Percentiles rank a stretch among this genome's conserved stretches.
These are phyloP conservation scores for Epiblema foenella DNA, from an alignment of 2,888 invertebrate genomes.

Conservation along the genomic window DNA sequence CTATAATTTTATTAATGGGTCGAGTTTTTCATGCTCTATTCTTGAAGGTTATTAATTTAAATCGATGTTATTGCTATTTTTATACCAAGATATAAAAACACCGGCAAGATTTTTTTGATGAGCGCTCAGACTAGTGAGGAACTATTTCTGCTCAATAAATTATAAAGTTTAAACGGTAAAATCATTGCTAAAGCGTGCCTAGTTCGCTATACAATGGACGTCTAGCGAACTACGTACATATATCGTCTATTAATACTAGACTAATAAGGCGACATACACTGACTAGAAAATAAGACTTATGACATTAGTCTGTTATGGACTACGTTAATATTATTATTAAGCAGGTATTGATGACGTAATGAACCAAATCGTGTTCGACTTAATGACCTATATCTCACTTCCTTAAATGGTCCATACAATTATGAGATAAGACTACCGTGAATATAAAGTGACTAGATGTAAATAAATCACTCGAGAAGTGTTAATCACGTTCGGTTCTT, in stretches of 20 bases:
- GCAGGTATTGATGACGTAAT: slow-evolving; percentile 51
- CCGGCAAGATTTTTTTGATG: no score
- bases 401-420: slow-evolving; percentile 50
- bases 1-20: slow-evolving; percentile 5
- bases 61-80: background rate
- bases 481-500: slow-evolving; percentile 8
- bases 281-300: background rate
- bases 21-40: background rate
- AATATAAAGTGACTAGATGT: slow-evolving; percentile 7
- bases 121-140: no score
- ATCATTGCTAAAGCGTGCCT: no score
- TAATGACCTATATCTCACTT: slow-evolving; percentile 67
- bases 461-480: slow-evolving; percentile 14
- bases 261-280: background rate
- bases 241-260: no score
- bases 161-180: no score
- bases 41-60: background rate
- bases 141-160: no score
- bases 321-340: background rate
- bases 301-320: background rate
- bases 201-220: no score
- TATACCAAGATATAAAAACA: background rate
- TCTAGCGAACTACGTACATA: no score
- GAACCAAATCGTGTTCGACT: slow-evolving; percentile 58
- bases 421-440: slow-evolving; percentile 11